phyloP scores from a whole-genome alignment of 2,888 invertebrate genomes.

The Chymomyza fuscimana region DNA sequence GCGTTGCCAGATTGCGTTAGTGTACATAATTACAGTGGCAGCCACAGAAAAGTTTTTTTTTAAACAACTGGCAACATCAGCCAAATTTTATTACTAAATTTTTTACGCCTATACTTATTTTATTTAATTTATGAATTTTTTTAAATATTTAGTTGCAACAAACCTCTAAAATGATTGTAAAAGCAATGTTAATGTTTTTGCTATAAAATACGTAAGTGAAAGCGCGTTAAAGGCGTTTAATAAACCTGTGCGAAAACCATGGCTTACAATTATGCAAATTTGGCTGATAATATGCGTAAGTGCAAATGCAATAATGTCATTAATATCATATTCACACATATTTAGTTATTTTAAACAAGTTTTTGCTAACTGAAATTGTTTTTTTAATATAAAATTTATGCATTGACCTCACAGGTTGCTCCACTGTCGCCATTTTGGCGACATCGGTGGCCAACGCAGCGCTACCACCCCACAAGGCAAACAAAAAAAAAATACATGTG shows the following conservation, averaged over 20 bases:
- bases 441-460: neutral
- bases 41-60: neutral
- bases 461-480: conserved; percentile 4
- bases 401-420: neutral
- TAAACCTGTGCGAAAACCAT: conserved; percentile 38
- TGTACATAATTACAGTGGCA: neutral
- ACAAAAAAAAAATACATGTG: conserved; percentile 35
- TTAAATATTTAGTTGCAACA: neutral
- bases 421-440: conserved; percentile 14
- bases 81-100: neutral
- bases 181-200: conserved; percentile 16
- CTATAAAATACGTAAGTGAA: neutral
- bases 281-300: conserved; percentile 74
- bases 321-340: neutral
- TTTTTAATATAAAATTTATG: neutral
- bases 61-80: neutral
- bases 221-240: neutral
- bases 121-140: neutral
- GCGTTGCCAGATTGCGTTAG: neutral
- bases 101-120: neutral
- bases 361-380: neutral
- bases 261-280: conserved; percentile 72
- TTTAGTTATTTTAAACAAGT: neutral
- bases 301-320: conserved; percentile 12
- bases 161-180: conserved; percentile 30